Evolutionary conservation across 2,888 invertebrate genomes (phyloP).

Genomic region (Morpho helenor): DNA sequence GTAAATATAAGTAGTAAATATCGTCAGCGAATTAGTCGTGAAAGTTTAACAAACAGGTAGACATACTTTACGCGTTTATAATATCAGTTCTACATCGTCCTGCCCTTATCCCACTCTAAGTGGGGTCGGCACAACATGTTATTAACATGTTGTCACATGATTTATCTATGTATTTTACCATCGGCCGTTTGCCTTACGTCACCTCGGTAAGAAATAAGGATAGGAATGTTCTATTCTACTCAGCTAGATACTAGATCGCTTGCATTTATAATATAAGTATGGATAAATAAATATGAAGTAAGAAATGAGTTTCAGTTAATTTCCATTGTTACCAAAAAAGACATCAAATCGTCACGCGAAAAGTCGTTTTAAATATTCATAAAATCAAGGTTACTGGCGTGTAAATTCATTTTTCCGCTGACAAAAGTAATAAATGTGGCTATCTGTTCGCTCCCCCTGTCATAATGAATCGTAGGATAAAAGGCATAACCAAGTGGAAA

Average conservation of each 20-base stretch:
- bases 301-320: not conserved
- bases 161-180: no score
- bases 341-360: conserved; percentile 13
- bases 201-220: no score
- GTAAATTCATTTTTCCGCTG: conserved; percentile 76
- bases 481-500: conserved; percentile 77
- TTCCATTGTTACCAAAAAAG: conserved; percentile 4
- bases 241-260: no score
- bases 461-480: conserved; percentile 77
- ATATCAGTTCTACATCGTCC: not conserved
- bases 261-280: not conserved
- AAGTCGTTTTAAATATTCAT: conserved; percentile 28
- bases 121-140: no score
- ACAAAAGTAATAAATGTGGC: conserved; percentile 76
- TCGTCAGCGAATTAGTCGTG: no score
- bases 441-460: conserved; percentile 68
- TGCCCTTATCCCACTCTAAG: no score
- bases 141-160: no score
- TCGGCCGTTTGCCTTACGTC: no score
- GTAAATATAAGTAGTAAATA: no score
- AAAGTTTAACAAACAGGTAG: no score
- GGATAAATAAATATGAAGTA: not conserved
- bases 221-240: no score
- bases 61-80: no score
- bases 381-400: conserved; percentile 42